Evolutionary conservation across 92 coral and sea anemone genomes (phyloP), one percentile per base, ranked within the genome.

Genomic region (Micromussa lordhowensis): DNA sequence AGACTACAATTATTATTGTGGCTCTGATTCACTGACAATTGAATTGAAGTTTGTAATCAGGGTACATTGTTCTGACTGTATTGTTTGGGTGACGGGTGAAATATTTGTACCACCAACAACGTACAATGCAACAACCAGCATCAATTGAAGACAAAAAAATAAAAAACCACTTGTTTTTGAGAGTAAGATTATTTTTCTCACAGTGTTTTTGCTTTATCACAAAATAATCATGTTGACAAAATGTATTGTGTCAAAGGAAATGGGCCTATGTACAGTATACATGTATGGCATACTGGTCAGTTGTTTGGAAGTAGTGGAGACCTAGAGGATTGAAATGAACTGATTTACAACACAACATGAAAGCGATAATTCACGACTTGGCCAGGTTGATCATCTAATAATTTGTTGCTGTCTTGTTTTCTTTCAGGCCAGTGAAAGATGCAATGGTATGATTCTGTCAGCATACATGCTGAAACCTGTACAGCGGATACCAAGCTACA

Each of bases 401-500:
- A 21, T 61, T 61, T 61, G 29, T 61, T 61, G 0, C 3, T 64
- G 16, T 26, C 28, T 66, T 74, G 9, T 24, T 7, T 35, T n/a
- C 44, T 35, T 30, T 19, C 44, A 96, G 98, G 93, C 92, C 18
- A 98, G 98, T 85, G 94, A 96, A 51, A 89, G 91, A 53, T 98
- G 99, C 78, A 92, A 93, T 2, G 96, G 96, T 63, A 92, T 98
- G 79, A 87, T 88, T 75, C 86, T 98, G 28, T 91, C 92, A 18
- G 85, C 98, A 28, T 98, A 94, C 84, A 98, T 96, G 98, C 84
- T 98, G 69, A 98, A 98, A 89, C 99, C 99, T 22, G 98, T 98
- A 19, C 99, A 98, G 68, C 89, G 99, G 86, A 96, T 98, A 87
- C 99, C 99, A 68, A 98, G 99, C 82, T 98, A 98, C 82, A 93